Evolutionary conservation across 2,888 invertebrate species (phyloP), one percentile per base, ranked within the genome.

Genomic region (Drosophila siamana): DNA sequence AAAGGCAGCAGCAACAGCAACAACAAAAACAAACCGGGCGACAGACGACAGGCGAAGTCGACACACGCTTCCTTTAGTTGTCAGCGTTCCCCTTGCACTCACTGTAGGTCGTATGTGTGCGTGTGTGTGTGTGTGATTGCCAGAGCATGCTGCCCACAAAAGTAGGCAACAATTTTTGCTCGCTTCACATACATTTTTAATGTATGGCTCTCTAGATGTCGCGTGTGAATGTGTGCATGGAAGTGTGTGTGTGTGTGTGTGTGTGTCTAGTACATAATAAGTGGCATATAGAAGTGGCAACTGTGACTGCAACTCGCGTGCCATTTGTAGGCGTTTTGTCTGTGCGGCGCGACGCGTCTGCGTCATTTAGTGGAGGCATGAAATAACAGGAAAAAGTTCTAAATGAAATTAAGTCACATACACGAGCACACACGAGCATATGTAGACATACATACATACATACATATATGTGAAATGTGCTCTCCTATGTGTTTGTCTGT

Each of bases 211-310:
- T 72, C 50, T 72, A 59, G 62, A 61, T 41, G 44, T 38, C 36
- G 65, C 71, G 28, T 43, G 43, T 26, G 43, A 11, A 8, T 44
- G 15, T 57, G 26, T 24, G 24, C 5, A 22, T 22, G 22, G 22
- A 2, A 6, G 24, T 24, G 24, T 11, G 15, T 22, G 26, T 41
- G 16, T 22, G 13, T 30, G 38, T 38, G 46, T 59, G 59, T 65
- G 44, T 52, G n/a, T 56, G 38, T 72, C 43, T 77, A 76, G 61
- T 59, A 77, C 57, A 71, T 59, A 67, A 57, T 66, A 77, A 67
- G 74, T 74, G 66, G 54, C 72, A 71, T 54, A 57, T 16, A 56
- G 52, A 71, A 71, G 71, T 71, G 76, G 76, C 72, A 74, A 76
- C 72, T 59, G 73, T 67, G 77, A 67, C 67, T 77, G 74, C 73